These are phyloP conservation scores for Sibirionetta formosa DNA, from an alignment of 2,797 vertebrate species.

Conservation along the genomic window DNA sequence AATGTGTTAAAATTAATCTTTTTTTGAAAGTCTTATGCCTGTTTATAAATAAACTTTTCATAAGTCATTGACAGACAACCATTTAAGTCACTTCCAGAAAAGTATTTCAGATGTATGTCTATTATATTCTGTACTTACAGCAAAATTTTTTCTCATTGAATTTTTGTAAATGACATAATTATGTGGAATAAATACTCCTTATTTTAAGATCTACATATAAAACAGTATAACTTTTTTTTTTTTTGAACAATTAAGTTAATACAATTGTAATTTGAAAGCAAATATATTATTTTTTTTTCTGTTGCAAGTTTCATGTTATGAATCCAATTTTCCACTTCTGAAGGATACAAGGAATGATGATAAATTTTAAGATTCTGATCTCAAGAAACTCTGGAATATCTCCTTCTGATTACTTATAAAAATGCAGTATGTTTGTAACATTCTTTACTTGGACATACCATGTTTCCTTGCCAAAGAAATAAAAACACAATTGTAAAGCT, in stretches of 20 bases:
- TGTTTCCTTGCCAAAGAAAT: conserved; percentile 26
- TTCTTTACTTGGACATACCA: neutral
- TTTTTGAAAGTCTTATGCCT: neutral
- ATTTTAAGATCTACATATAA: neutral
- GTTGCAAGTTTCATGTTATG: neutral
- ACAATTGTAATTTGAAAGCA: neutral
- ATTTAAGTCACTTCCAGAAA: neutral
- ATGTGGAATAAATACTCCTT: neutral
- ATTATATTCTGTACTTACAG: neutral
- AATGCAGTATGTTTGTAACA: neutral
- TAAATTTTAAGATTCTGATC: neutral
- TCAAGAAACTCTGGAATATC: neutral
- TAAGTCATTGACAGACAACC: neutral
- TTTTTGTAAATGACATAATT: neutral
- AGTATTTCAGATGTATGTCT: neutral
- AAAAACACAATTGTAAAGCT: neutral
- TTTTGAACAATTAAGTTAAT: neutral
- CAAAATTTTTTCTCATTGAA: neutral
- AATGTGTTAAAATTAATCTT: conserved; percentile 35
- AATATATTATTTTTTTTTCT: neutral
- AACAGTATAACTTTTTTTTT: neutral
- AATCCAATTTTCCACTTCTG: neutral
- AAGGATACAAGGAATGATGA: neutral
- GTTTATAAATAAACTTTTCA: conserved; percentile 14
- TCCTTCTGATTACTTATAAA: neutral